Evolutionary conservation across 2,113 vertebrate species (phyloP).

Genomic region (Piliocolobus tephrosceles): DNA sequence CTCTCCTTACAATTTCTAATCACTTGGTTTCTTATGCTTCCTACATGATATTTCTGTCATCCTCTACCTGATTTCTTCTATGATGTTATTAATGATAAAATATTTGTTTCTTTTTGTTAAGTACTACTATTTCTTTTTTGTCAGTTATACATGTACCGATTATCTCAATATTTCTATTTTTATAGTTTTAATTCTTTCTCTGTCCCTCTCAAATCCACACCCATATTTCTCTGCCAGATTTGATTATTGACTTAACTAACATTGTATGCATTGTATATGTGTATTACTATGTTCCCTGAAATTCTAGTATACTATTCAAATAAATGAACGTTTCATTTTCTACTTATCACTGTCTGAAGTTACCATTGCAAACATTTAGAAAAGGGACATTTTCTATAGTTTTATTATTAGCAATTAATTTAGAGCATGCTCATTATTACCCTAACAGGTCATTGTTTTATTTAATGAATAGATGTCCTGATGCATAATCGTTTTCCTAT

Average conservation of each 20-base stretch:
- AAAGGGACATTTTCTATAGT: constrained; percentile 39
- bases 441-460: neutral
- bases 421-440: neutral
- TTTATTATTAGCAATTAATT: constrained; percentile 19
- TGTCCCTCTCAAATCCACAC: neutral
- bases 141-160: neutral
- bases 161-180: neutral
- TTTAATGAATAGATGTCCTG: neutral
- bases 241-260: constrained; percentile 19
- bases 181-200: neutral
- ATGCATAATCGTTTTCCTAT: neutral
- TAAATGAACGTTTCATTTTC: neutral
- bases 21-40: neutral
- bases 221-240: neutral
- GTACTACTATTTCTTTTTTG: neutral
- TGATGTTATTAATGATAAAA: neutral
- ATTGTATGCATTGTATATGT: neutral
- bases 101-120: neutral
- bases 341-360: neutral
- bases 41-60: neutral
- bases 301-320: neutral
- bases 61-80: neutral
- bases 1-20: neutral
- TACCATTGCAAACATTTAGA: constrained; percentile 34
- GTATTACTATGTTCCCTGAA: neutral